phyloP scores from a whole-genome alignment of 2,113 vertebrate species.

The Murina feae region DNA sequence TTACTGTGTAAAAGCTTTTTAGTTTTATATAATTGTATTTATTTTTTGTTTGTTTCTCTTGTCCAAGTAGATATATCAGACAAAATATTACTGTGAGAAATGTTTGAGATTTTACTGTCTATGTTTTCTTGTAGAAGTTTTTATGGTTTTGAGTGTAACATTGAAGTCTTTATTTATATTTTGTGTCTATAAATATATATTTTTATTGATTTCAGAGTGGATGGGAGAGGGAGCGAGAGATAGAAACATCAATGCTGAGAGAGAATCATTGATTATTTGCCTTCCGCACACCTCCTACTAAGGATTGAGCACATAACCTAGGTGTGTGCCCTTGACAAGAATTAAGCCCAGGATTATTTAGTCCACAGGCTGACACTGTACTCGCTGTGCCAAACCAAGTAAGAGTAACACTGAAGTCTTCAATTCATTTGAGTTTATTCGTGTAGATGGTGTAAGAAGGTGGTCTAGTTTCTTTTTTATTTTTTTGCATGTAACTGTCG shows the following conservation, averaged over 20 bases:
- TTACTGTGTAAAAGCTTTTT: background rate
- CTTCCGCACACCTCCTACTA: too few relatives aligned
- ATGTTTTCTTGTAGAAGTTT: background rate
- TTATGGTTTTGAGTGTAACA: background rate
- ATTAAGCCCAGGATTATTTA: too few relatives aligned
- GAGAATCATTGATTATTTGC: too few relatives aligned
- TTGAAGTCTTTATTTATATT: background rate
- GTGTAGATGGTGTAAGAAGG: background rate
- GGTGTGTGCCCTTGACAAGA: too few relatives aligned
- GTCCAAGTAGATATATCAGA: background rate
- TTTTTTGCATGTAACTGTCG: background rate
- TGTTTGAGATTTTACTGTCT: background rate
- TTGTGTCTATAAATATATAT: too few relatives aligned
- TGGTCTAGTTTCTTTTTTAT: background rate
- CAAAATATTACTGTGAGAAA: background rate
- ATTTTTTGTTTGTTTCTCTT: background rate
- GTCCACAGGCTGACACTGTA: too few relatives aligned
- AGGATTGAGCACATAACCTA: too few relatives aligned
- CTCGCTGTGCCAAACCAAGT: too few relatives aligned
- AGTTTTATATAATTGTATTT: background rate
- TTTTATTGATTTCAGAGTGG: too few relatives aligned
- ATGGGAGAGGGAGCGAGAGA: too few relatives aligned
- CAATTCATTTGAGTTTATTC: background rate
- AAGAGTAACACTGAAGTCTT: background rate
- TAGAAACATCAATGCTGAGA: too few relatives aligned